Conservation (phyloP, 2,888 invertebrate genomes). For the Diarsia brunnea region DNA sequence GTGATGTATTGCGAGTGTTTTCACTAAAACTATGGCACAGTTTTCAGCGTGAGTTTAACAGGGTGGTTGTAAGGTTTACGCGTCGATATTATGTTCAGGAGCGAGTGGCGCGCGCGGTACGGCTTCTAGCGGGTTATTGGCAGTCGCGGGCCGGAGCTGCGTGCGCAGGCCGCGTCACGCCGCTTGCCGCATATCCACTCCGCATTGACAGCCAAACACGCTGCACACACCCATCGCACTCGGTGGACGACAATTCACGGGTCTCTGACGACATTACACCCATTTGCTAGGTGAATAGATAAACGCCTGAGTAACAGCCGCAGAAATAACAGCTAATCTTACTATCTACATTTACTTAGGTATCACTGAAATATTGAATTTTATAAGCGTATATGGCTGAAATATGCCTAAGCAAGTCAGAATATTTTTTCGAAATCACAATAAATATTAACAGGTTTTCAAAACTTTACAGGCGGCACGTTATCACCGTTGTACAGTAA, state of each 20-base stretch:
- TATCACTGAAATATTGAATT: not conserved
- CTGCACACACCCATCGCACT: slow-evolving; percentile 59
- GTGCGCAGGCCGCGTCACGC: slow-evolving; percentile 76
- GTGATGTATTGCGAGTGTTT: slow-evolving; percentile 26
- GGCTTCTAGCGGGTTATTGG: slow-evolving; percentile 81
- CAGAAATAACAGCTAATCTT: not conserved
- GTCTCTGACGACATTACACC: slow-evolving; percentile 20
- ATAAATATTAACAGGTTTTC: slow-evolving; percentile 6
- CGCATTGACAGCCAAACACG: slow-evolving; percentile 64
- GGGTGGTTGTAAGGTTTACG: slow-evolving; percentile 72
- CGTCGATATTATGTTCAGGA: slow-evolving; percentile 80
- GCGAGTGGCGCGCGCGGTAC: slow-evolving; percentile 80
- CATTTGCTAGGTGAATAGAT: slow-evolving; percentile 4
- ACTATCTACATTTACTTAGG: not conserved
- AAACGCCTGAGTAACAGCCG: not conserved
- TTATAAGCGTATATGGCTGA: not conserved
- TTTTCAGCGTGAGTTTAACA: slow-evolving; percentile 68
- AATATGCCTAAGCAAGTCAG: not conserved
- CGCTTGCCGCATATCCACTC: slow-evolving; percentile 70
- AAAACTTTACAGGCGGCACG: not conserved
- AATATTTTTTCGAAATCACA: not conserved
- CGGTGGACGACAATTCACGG: slow-evolving; percentile 41
- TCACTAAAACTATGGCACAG: slow-evolving; percentile 67
- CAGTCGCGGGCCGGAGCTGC: slow-evolving; percentile 74
- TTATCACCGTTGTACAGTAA: slow-evolving; percentile 46